These are phyloP conservation scores for Cheilosia pagana DNA, from an alignment of 2,888 invertebrate genomes.

Conservation along the genomic window DNA sequence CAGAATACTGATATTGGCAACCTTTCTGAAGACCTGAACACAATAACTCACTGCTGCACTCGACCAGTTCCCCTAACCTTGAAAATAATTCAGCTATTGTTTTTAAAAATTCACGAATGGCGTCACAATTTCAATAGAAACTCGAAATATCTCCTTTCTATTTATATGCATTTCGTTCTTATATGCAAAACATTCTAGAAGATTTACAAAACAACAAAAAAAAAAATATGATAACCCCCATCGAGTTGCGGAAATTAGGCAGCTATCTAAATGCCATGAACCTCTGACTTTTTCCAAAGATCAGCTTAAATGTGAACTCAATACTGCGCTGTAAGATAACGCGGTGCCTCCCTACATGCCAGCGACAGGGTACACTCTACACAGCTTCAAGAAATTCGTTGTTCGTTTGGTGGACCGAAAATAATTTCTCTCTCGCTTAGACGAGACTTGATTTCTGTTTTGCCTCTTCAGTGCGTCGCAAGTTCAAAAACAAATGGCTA, in stretches of 20 bases:
- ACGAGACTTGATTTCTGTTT: background rate
- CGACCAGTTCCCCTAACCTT: background rate
- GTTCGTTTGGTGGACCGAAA: conserved; percentile 1
- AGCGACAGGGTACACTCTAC: too few relatives aligned
- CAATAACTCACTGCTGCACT: too few relatives aligned
- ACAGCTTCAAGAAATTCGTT: too few relatives aligned
- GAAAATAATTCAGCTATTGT: background rate
- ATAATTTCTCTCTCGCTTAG: background rate
- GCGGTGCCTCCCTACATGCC: conserved; percentile 7
- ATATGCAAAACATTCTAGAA: conserved; percentile 1
- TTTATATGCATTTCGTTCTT: background rate
- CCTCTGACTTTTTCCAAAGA: conserved; percentile 65
- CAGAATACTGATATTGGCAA: too few relatives aligned
- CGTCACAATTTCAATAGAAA: conserved; percentile 12
- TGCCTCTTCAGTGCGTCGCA: background rate
- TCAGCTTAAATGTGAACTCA: conserved; percentile 38
- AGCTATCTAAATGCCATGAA: conserved; percentile 62
- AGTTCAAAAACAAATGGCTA: conserved; percentile 6
- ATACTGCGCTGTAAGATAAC: conserved; percentile 55
- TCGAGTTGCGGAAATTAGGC: conserved; percentile 59
- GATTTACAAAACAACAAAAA: background rate
- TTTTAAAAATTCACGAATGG: background rate
- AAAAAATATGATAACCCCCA: conserved; percentile 51
- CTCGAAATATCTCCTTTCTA: background rate
- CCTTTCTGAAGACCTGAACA: too few relatives aligned